Conservation (phyloP, 2,113 vertebrate genomes). For the Anseranas semipalmata region DNA sequence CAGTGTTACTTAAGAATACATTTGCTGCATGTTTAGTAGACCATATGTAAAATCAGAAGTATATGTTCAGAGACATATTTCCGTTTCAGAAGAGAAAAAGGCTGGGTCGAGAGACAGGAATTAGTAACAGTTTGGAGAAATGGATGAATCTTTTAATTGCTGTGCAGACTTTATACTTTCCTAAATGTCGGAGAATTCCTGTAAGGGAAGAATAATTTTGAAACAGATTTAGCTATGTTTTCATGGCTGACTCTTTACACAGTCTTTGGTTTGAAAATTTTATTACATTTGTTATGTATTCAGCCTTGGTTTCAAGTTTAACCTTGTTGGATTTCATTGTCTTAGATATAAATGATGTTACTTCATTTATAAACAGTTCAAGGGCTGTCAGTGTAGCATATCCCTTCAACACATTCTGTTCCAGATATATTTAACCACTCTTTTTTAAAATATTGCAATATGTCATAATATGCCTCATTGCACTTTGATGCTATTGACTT, state of each 20-base stretch:
- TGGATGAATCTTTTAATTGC: slow-evolving; percentile 6
- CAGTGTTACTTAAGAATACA: background rate
- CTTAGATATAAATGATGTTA: background rate
- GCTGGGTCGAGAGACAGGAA: background rate
- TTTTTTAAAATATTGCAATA: background rate
- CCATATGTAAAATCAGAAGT: background rate
- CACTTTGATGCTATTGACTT: background rate
- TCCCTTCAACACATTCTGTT: background rate
- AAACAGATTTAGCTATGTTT: slow-evolving; percentile 11
- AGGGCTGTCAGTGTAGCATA: background rate
- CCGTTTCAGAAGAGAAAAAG: background rate
- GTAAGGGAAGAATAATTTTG: background rate
- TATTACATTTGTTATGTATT: background rate
- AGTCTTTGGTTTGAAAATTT: slow-evolving; percentile 2
- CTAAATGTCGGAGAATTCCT: background rate
- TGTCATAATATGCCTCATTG: background rate
- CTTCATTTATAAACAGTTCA: background rate
- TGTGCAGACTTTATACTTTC: background rate
- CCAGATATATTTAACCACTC: background rate
- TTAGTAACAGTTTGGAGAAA: background rate
- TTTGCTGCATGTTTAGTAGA: background rate
- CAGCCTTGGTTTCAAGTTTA: background rate
- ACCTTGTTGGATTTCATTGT: background rate
- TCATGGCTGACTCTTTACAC: background rate
- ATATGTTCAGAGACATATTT: background rate